Conservation (phyloP, 2,888 invertebrate genomes). For the Notodonta dromedarius region DNA sequence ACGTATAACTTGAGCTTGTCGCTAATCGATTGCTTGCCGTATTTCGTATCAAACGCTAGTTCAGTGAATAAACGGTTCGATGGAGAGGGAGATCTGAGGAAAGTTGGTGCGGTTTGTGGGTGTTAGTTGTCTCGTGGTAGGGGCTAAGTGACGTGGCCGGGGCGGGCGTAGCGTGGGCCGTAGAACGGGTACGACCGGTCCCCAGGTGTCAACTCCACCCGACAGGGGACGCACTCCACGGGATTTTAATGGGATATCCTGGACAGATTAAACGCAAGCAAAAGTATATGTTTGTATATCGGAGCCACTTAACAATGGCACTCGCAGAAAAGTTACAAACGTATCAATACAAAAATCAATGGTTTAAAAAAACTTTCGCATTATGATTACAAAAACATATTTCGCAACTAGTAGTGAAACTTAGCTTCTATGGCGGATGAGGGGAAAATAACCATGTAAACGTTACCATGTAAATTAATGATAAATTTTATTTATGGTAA, state of each 20-base stretch:
- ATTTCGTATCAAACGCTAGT: neutral
- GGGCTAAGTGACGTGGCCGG: constrained; percentile 51
- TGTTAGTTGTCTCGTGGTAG: constrained; percentile 18
- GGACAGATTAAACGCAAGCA: neutral
- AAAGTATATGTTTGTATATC: no score
- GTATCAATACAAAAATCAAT: no score
- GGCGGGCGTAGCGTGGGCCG: constrained; percentile 72
- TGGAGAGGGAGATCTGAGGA: constrained; percentile 20
- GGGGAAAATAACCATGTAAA: no score
- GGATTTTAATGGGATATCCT: constrained; percentile 27
- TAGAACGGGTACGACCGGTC: constrained; percentile 80
- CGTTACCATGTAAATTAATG: no score
- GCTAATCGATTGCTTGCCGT: constrained; percentile 33
- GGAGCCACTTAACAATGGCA: no score
- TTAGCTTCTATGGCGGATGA: no score
- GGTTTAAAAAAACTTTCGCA: no score
- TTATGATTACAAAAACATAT: no score
- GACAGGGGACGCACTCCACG: constrained; percentile 59
- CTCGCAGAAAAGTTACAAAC: no score
- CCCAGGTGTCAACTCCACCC: constrained; percentile 69
- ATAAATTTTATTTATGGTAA: no score
- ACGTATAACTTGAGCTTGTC: constrained; percentile 7
- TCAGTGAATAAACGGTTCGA: constrained; percentile 11
- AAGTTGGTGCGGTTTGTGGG: neutral
- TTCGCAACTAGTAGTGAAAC: no score